A percentile compares a stretch with the other conserved stretches of the same genome.
Conservation (phyloP, 2,797 vertebrate genomes). For the Ctenosaura bakeri region DNA sequence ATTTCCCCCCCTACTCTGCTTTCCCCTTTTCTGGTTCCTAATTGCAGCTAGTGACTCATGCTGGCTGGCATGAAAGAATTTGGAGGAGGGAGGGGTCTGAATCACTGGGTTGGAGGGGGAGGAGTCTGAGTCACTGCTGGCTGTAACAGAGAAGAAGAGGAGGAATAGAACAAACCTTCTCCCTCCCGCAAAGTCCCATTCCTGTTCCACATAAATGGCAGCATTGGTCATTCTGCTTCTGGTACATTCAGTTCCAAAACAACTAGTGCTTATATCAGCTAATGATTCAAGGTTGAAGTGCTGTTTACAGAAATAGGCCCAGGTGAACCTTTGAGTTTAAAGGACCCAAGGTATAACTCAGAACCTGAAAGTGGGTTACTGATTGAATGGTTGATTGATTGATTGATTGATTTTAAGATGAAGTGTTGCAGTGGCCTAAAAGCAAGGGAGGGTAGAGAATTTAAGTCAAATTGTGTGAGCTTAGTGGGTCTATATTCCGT, state of each 20-base stretch:
- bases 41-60: conserved; percentile 5
- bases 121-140: conserved; percentile 42
- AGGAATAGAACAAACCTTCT: not conserved
- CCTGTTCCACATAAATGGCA: conserved; percentile 6
- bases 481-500: not conserved
- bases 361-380: not conserved
- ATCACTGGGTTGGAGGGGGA: conserved; percentile 36
- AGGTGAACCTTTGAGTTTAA: not conserved
- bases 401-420: not conserved
- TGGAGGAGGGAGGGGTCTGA: conserved; percentile 43
- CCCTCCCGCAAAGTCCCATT: not conserved
- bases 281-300: not conserved
- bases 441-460: not conserved
- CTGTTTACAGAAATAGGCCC: not conserved
- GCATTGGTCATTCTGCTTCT: conserved; percentile 25
- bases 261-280: not conserved
- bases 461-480: conserved; percentile 13
- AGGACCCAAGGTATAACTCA: not conserved
- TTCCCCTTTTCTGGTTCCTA: not conserved
- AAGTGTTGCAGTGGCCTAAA: not conserved
- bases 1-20: not conserved
- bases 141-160: not conserved
- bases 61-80: conserved; percentile 16
- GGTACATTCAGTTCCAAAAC: conserved; percentile 8
- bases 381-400: not conserved